Evolutionary conservation across 2,113 vertebrate species (phyloP), one percentile per base, ranked within the genome.

Genomic region (Leptobrachium leishanense): DNA sequence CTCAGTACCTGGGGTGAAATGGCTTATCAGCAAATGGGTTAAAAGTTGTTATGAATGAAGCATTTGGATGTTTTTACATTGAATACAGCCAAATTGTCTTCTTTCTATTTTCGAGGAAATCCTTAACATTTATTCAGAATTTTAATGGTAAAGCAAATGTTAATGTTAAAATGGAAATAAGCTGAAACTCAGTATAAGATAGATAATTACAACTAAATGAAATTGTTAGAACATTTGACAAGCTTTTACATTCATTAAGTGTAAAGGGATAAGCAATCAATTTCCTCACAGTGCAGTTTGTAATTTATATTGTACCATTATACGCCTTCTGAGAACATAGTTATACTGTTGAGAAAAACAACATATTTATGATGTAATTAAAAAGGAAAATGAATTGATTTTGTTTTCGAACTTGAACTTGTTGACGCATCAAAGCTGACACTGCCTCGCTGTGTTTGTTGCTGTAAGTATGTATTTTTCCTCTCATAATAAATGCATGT

Each of bases 321-420:
- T 81, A 68, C 54, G 78, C 65, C 72, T 81, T 81, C 72, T 74
- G 78, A 81, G 78, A 81, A 62, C 71, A 81, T 81, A 81, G 71
- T 50, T 81, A 62, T 68, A 68, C 71, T 74, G 78, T 74, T 74
- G 71, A 81, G 72, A 81, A 81, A 81, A 81, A 81, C 78, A 81
- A 81, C 78, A 81, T 81, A 74, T 81, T 81, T 74, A 81, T 74
- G 78, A 81, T 81, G 71, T 81, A 81, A 81, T 81, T 81, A 81
- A 81, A 81, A 81, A 81, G 54, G 57, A 81, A 81, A 81, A 81
- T 81, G 50, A 81, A 81, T 81, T 73, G 77, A 79, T 66, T 80
- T 74, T 63, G 68, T 80, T 80, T 73, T 46, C 62, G 68, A 81
- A 67, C 65, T 74, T 68, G 72, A 74, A 74, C 50, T 74, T 81